A percentile compares a stretch with the other conserved stretches of the same genome.
Evolutionary conservation across 2,113 vertebrate genomes (phyloP).

Genomic region (Syngnathus scovelli): DNA sequence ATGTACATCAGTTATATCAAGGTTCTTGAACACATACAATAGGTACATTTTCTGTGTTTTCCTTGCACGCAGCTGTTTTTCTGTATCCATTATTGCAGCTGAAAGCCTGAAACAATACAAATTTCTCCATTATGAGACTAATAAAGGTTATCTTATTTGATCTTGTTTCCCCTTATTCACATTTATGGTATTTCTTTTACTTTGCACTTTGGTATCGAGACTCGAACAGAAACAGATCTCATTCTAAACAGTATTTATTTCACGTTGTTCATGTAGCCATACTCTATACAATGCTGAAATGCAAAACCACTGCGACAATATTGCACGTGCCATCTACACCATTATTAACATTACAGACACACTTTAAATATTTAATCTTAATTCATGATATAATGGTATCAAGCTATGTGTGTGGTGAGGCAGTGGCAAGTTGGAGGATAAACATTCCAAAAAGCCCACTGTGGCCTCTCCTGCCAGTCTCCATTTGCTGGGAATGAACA

Average conservation of each 20-base stretch:
- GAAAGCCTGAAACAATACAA: no score
- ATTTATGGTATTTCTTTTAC: background rate
- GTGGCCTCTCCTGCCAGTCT: constrained; percentile 36
- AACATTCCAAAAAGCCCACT: constrained; percentile 20
- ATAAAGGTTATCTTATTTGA: background rate
- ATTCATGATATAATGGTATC: constrained; percentile 5
- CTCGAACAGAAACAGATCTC: constrained; percentile 15
- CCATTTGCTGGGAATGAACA: constrained; percentile 43
- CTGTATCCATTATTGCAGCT: no score
- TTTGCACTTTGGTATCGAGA: background rate
- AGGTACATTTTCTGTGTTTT: no score
- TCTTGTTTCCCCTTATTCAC: background rate
- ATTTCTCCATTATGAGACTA: background rate
- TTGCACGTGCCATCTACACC: constrained; percentile 51
- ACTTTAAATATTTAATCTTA: constrained; percentile 30
- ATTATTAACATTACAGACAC: constrained; percentile 50
- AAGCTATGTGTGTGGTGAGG: constrained; percentile 31
- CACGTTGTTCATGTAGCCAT: constrained; percentile 30
- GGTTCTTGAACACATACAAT: no score
- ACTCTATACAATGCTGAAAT: constrained; percentile 28
- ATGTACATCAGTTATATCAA: no score
- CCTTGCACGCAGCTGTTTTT: no score
- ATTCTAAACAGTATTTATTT: constrained; percentile 56
- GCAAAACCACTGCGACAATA: constrained; percentile 48
- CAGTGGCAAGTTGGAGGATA: constrained; percentile 23